phyloP scores from a whole-genome alignment of 2,113 vertebrate genomes.

The Thalassarche chlororhynchos region DNA sequence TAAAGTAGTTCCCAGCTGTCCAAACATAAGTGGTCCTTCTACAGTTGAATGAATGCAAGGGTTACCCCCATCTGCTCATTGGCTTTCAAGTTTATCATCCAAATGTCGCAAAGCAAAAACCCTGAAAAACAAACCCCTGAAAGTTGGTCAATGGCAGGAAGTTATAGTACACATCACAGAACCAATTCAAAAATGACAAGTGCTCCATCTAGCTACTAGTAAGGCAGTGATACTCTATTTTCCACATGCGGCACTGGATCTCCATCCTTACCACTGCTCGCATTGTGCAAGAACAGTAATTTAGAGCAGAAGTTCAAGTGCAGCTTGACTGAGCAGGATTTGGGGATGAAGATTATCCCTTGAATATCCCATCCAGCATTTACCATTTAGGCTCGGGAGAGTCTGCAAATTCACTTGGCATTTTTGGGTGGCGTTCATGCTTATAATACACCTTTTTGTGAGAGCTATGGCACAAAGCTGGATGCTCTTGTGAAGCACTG shows the following conservation, averaged over 20 bases:
- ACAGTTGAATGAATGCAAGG: not conserved
- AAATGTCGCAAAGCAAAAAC: not conserved
- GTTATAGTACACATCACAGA: not conserved
- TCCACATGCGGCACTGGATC: not conserved
- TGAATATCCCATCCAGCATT: not conserved
- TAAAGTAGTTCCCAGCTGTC: not conserved
- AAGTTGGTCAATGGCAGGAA: not conserved
- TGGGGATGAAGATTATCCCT: not conserved
- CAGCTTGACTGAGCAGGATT: not conserved
- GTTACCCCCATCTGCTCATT: not conserved
- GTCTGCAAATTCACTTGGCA: not conserved
- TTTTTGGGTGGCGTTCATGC: not conserved
- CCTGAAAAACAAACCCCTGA: not conserved
- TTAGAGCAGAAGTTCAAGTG: not conserved
- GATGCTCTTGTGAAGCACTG: not conserved
- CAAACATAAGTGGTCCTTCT: not conserved
- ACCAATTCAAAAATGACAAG: not conserved
- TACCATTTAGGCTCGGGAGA: not conserved
- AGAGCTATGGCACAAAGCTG: not conserved
- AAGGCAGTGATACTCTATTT: not conserved
- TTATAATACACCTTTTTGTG: not conserved
- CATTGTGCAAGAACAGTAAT: not conserved
- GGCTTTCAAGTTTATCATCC: not conserved
- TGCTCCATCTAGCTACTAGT: not conserved
- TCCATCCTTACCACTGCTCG: not conserved